Conservation (phyloP, 2,888 invertebrate genomes). For the Proisotoma minuta region DNA sequence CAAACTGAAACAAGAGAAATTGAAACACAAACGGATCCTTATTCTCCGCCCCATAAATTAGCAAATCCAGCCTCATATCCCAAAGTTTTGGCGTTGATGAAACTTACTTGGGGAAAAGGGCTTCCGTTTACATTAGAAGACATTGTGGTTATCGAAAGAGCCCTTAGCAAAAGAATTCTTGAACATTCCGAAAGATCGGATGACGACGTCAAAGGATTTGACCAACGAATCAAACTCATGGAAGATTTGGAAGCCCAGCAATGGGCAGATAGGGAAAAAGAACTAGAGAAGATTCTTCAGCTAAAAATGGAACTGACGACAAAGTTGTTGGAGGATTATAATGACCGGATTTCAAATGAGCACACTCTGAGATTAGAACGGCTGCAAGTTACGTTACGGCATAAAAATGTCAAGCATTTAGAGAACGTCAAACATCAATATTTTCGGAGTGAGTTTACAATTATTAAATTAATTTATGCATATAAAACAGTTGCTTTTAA, state of each 20-base stretch:
- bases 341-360: conserved; percentile 53
- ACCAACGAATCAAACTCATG: conserved; percentile 62
- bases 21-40: conserved; percentile 71
- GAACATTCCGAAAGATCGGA: conserved; percentile 59
- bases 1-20: conserved; percentile 72
- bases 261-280: conserved; percentile 76
- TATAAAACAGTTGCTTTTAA: not conserved
- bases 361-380: conserved; percentile 54
- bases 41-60: conserved; percentile 64
- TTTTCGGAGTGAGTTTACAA: conserved; percentile 40
- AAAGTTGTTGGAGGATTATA: conserved; percentile 58
- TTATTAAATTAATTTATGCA: not conserved
- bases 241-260: conserved; percentile 75
- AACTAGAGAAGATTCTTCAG: conserved; percentile 67
- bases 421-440: conserved; percentile 55
- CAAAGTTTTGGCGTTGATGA: conserved; percentile 63
- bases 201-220: conserved; percentile 57
- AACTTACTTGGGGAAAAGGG: conserved; percentile 61
- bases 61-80: conserved; percentile 53
- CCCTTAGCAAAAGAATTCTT: conserved; percentile 64
- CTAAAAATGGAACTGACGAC: conserved; percentile 66
- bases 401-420: conserved; percentile 58
- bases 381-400: conserved; percentile 56
- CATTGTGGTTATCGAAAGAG: conserved; percentile 63
- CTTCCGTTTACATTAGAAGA: conserved; percentile 62